Base-by-base conservation (phyloP, 2,797 vertebrate species). In the Pseudochromis fuscus region DNA sequence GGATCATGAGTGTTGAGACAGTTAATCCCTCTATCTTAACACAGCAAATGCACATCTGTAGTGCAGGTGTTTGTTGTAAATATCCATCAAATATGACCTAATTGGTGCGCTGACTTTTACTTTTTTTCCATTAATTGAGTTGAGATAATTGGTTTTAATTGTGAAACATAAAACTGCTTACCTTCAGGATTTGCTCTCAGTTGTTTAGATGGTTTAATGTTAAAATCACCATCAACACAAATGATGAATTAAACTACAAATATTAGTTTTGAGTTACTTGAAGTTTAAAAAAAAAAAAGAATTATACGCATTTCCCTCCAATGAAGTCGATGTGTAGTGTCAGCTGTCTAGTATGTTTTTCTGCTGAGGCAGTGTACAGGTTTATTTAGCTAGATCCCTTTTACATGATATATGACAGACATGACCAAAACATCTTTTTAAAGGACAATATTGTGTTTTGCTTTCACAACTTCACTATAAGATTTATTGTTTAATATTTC, bases 21-120 rank as follows among this genome's bases (percentile, higher is more conserved):
- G 16, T 15, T 53, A 45, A 65, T 44, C 25, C 13, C 50, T 3
- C 51, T 53, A 31, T 33, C 21, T 53, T 44, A 52, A 65, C 37
- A 25, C 33, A 38, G 15, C 16, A 50, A 59, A 18, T 31, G 44
- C 0, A 10, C 18, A 1, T 53, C 19, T 52, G 9, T 42, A 13
- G 15, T 11, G 5, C 16, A 52, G 1, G 19, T 28, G 11, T 18
- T 64, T 64, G 8, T 51, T 2, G 1, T 18, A 24, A 42, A 42
- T 42, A 15, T 44, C 37, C 25, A 23, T 10, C 4, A 0, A 8
- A 45, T 35, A 21, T 37, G 12, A 35, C 23, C 25, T 35, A 37
- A 46, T 21, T 37, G 4, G 16, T 35, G 4, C 7, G 1, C 4
- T 10, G 4, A 45, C 42, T 3, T 44, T 24, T 33, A 5, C 31